These are phyloP conservation scores for Amazona guildingii DNA, from an alignment of 2,113 vertebrate species.

Conservation along the genomic window DNA sequence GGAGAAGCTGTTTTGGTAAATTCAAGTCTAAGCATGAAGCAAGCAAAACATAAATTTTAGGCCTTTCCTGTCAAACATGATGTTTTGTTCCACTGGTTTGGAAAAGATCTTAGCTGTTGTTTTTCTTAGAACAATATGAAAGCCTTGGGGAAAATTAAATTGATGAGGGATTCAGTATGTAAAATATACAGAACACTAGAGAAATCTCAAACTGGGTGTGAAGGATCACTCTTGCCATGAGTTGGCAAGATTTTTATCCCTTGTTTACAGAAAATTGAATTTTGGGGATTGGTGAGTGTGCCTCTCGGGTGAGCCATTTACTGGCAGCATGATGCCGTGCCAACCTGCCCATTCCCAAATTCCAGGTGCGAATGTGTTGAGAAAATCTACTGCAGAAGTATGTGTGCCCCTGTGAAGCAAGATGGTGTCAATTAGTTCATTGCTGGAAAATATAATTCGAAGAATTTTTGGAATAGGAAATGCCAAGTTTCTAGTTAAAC, in stretches of 20 bases:
- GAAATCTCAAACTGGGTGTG: not conserved
- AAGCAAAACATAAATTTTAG: slow-evolving; percentile 67
- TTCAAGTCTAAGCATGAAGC: slow-evolving; percentile 69
- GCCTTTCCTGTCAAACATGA: slow-evolving; percentile 49
- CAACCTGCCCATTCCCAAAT: not conserved
- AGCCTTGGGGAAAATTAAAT: slow-evolving; percentile 20
- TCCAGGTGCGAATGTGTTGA: not conserved
- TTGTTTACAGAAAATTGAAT: not conserved
- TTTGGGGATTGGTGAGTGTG: not conserved
- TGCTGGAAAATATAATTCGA: slow-evolving; percentile 21
- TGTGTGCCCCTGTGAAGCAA: slow-evolving; percentile 4
- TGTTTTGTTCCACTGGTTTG: slow-evolving; percentile 66
- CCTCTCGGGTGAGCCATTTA: not conserved
- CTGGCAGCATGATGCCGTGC: not conserved
- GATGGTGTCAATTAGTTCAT: slow-evolving; percentile 47
- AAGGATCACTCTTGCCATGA: not conserved
- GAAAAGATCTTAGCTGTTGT: slow-evolving; percentile 40
- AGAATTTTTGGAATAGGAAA: slow-evolving; percentile 39
- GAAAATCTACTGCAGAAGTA: not conserved
- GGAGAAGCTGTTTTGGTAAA: slow-evolving; percentile 37
- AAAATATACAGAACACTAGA: not conserved
- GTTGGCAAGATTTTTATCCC: not conserved
- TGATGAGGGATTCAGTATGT: not conserved
- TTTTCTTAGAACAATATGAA: slow-evolving; percentile 28
- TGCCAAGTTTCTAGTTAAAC: slow-evolving; percentile 49